Conservation (phyloP, 2,888 invertebrate genomes). For the Mesodorylaimus sp. region DNA sequence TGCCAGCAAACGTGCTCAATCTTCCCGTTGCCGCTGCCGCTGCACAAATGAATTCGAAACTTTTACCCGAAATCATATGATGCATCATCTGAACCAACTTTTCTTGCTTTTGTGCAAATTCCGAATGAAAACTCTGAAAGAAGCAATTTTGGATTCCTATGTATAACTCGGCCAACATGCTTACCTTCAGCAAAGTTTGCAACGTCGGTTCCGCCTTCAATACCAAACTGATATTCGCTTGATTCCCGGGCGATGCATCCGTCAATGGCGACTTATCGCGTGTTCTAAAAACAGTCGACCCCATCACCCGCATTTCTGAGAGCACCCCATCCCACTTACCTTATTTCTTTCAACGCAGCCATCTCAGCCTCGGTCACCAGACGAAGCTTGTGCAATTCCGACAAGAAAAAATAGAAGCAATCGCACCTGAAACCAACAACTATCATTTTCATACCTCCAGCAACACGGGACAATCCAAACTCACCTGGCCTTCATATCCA, state of each 20-base stretch:
- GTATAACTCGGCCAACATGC: not conserved
- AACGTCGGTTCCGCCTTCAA: slow-evolving; percentile 10
- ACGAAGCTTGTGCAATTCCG: slow-evolving; percentile 5
- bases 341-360: not conserved
- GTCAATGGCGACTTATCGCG: not conserved
- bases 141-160: not conserved
- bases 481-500: slow-evolving; percentile 7
- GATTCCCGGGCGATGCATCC: slow-evolving; percentile 2
- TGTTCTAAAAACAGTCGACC: slow-evolving; percentile 6
- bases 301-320: no score
- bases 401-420: slow-evolving; percentile 9
- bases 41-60: slow-evolving; percentile 14
- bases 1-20: slow-evolving; percentile 8
- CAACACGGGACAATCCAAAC: not conserved
- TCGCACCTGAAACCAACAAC: slow-evolving; percentile 4
- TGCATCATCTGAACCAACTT: slow-evolving; percentile 12
- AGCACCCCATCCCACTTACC: no score
- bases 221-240: slow-evolving; percentile 5
- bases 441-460: no score
- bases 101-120: slow-evolving; percentile 9
- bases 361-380: not conserved
- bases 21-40: slow-evolving; percentile 10
- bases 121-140: slow-evolving; percentile 9
- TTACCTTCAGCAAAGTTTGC: slow-evolving; percentile 9
- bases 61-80: slow-evolving; percentile 13